Evolutionary conservation across 2,888 invertebrate genomes (phyloP).

Genomic region (Gryllus longicercus): DNA sequence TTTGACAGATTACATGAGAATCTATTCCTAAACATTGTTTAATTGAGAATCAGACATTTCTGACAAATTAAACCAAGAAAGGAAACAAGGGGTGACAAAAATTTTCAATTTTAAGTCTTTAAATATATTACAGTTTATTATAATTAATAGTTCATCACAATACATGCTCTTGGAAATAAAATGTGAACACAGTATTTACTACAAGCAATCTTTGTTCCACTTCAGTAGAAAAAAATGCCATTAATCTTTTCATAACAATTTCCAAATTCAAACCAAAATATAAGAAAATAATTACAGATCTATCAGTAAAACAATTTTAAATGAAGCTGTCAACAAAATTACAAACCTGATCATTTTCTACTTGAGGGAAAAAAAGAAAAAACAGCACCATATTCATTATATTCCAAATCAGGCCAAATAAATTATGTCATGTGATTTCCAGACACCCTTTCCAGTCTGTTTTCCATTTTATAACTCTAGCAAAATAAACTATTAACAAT

Average conservation of each 20-base stretch:
- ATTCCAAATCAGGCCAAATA: no score
- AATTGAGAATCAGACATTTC: no score
- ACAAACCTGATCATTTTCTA: background rate
- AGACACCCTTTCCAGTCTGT: no score
- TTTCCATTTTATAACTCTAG: no score
- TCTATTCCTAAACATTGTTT: no score
- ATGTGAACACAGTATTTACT: slow-evolving; percentile 11
- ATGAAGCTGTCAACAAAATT: background rate
- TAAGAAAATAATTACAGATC: background rate
- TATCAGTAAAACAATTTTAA: background rate
- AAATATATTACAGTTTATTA: slow-evolving; percentile 8
- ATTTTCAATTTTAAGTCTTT: background rate
- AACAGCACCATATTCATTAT: background rate
- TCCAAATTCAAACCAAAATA: background rate
- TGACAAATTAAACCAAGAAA: no score
- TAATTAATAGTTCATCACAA: background rate
- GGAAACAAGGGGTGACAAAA: no score
- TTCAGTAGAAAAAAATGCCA: background rate
- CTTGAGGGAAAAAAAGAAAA: background rate
- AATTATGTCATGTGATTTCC: no score
- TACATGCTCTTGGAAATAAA: background rate
- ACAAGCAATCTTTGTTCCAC: background rate
- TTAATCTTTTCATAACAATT: background rate
- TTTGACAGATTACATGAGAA: no score
- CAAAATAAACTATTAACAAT: no score